A percentile compares a stretch with the other conserved stretches of the same genome.
phyloP scores from a whole-genome alignment of 1,140 invertebrate genomes.

The Stegodyphus mimosarum region DNA sequence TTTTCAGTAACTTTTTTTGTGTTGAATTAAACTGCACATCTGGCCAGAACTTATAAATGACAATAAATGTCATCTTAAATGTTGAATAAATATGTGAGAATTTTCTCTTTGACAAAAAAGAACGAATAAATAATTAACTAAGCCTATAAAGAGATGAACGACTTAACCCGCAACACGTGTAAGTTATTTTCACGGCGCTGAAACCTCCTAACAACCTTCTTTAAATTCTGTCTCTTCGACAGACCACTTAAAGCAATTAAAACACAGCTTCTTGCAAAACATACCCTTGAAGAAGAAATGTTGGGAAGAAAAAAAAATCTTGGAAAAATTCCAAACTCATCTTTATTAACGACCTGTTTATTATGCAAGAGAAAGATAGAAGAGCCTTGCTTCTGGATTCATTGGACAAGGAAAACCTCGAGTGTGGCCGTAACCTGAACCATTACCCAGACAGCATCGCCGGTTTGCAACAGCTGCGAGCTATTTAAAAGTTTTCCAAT shows the following conservation, averaged over 20 bases:
- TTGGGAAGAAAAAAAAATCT: not conserved
- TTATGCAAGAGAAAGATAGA: slow-evolving; percentile 27
- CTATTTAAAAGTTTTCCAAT: slow-evolving; percentile 45
- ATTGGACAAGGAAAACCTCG: not conserved
- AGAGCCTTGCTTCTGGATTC: not conserved
- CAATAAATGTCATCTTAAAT: too few species aligned
- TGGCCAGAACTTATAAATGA: too few species aligned
- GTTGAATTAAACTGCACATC: too few species aligned
- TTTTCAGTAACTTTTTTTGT: too few species aligned
- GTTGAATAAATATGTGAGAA: too few species aligned
- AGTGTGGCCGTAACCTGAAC: not conserved
- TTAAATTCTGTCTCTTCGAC: not conserved
- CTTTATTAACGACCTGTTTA: slow-evolving; percentile 52
- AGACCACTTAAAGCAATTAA: slow-evolving; percentile 42
- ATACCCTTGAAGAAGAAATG: not conserved
- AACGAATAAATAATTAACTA: slow-evolving; percentile 23
- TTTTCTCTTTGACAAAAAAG: too few species aligned
- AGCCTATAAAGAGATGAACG: slow-evolving; percentile 6
- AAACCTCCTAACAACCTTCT: slow-evolving; percentile 5
- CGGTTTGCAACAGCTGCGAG: slow-evolving; percentile 31
- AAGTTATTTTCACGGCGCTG: not conserved
- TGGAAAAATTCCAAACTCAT: slow-evolving; percentile 38
- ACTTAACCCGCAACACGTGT: slow-evolving; percentile 8
- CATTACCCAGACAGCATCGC: slow-evolving; percentile 7
- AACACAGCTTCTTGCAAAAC: slow-evolving; percentile 19